phyloP scores from a whole-genome alignment of 2,797 vertebrate genomes.

The Acipenser ruthenus region DNA sequence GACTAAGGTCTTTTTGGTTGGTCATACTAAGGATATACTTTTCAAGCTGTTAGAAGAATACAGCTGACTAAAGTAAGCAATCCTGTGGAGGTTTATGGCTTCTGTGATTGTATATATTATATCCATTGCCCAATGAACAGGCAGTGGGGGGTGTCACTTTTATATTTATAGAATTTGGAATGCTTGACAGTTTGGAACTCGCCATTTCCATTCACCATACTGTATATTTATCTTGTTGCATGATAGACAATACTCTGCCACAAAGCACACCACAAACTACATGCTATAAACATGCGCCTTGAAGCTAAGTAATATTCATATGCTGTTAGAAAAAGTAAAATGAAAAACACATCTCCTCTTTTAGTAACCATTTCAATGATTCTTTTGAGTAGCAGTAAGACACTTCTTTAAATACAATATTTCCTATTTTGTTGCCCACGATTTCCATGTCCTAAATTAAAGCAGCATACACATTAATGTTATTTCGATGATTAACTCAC shows the following conservation, averaged over 20 bases:
- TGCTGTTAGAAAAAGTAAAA: background rate
- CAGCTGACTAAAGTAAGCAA: too few relatives aligned
- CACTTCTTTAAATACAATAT: too few relatives aligned
- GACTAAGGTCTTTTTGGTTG: too few relatives aligned
- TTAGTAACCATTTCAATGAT: too few relatives aligned
- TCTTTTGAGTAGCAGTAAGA: too few relatives aligned
- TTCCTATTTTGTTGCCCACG: background rate
- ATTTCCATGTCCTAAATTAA: background rate
- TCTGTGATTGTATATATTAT: too few relatives aligned
- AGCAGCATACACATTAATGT: conserved; percentile 20
- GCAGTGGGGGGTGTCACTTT: too few relatives aligned
- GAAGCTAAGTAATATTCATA: background rate
- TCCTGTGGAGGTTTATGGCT: too few relatives aligned
- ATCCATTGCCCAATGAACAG: too few relatives aligned
- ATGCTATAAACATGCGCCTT: conserved; percentile 26
- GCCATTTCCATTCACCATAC: conserved; percentile 15
- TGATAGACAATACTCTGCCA: conserved; percentile 31
- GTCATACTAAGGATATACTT: too few relatives aligned
- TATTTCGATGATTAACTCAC: conserved; percentile 41
- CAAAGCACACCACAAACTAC: conserved; percentile 52
- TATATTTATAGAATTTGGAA: too few relatives aligned
- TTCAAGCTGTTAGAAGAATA: too few relatives aligned
- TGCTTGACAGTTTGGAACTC: background rate
- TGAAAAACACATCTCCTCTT: conserved; percentile 5
- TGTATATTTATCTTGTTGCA: conserved; percentile 30